Percentiles rank a stretch among this genome's conserved stretches.
phyloP scores from a whole-genome alignment of 2,888 invertebrate genomes.

The Deladenus siricidicola region DNA sequence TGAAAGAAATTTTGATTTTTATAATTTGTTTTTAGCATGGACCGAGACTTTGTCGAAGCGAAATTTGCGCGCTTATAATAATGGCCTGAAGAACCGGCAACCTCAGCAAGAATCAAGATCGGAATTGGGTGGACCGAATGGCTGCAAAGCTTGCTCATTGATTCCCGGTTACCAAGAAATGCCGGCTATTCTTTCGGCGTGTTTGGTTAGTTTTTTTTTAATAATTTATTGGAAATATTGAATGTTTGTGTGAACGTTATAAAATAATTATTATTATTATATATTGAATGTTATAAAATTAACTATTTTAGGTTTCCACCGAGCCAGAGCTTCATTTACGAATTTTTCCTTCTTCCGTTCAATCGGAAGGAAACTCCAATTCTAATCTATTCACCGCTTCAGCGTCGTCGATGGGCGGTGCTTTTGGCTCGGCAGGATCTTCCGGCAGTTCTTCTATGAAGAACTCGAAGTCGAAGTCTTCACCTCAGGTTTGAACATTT shows the following conservation, averaged over 20 bases:
- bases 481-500: not conserved
- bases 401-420: not conserved
- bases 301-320: slow-evolving; percentile 56
- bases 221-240: too few species aligned
- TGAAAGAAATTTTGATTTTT: too few species aligned
- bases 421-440: too few species aligned
- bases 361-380: not conserved
- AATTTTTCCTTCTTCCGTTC: slow-evolving; percentile 37
- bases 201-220: slow-evolving; percentile 80
- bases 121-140: slow-evolving; percentile 20
- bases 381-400: slow-evolving; percentile 4
- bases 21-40: slow-evolving; percentile 38
- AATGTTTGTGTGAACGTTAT: too few species aligned
- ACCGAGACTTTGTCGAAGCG: slow-evolving; percentile 42
- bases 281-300: too few species aligned
- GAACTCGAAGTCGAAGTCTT: slow-evolving; percentile 1
- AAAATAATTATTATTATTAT: too few species aligned
- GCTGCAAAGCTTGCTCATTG: slow-evolving; percentile 15
- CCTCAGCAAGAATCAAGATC: too few species aligned
- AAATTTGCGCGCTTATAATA: slow-evolving; percentile 32
- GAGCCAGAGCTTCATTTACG: slow-evolving; percentile 64
- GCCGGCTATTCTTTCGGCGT: slow-evolving; percentile 92
- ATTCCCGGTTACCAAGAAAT: slow-evolving; percentile 64
- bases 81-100: slow-evolving; percentile 34
- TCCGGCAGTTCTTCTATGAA: not conserved